These are phyloP conservation scores for Silurus aristotelis DNA, from an alignment of 2,797 vertebrate genomes.

Conservation along the genomic window DNA sequence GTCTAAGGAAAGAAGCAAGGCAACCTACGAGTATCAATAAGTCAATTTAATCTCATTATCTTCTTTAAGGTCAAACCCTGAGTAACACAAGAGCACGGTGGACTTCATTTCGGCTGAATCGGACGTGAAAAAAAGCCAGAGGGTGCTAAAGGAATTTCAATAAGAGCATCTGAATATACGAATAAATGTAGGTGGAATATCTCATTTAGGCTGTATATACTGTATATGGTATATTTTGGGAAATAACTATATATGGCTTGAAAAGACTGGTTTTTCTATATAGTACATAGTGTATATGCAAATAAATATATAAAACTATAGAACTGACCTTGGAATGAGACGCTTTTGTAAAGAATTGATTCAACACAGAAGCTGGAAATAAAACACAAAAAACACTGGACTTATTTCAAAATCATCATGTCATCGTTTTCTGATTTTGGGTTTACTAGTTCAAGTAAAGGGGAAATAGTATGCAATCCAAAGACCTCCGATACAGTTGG, in stretches of 20 bases:
- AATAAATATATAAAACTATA: too few relatives aligned
- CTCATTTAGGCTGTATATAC: conserved; percentile 56
- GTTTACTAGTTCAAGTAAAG: too few relatives aligned
- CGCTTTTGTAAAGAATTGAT: neutral
- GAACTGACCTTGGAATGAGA: neutral
- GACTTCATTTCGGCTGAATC: conserved; percentile 50
- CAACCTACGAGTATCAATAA: conserved; percentile 38
- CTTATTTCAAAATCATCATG: too few relatives aligned
- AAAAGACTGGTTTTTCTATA: too few relatives aligned
- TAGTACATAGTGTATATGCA: neutral
- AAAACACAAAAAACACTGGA: neutral
- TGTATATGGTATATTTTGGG: too few relatives aligned
- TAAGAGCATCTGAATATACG: conserved; percentile 26
- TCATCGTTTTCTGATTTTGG: too few relatives aligned
- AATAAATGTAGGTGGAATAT: conserved; percentile 47
- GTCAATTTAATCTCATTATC: conserved; percentile 34
- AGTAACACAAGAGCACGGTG: conserved; percentile 29
- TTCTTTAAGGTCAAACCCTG: conserved; percentile 47
- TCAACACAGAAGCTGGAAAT: neutral
- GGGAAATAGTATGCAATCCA: too few relatives aligned
- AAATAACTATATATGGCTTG: too few relatives aligned
- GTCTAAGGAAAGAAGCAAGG: neutral
- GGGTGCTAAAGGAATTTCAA: conserved; percentile 46
- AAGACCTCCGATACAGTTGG: too few relatives aligned
- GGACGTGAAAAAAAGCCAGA: conserved; percentile 46